phyloP scores from a whole-genome alignment of 1,140 invertebrate species.

The Hormaphis cornu region DNA sequence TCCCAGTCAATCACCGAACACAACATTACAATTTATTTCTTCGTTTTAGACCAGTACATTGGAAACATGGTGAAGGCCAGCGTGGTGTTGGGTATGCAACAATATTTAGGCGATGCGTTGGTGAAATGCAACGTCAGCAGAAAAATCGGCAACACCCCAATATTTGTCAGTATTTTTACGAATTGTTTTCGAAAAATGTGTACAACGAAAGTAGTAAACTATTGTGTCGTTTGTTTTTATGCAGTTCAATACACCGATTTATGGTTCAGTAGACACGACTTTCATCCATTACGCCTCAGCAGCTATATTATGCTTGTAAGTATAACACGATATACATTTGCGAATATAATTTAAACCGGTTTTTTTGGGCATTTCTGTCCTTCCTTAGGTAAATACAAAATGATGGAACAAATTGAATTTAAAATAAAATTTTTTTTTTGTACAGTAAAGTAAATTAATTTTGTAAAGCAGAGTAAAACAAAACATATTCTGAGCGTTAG shows the following conservation, averaged over 20 bases:
- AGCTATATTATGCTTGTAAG: constrained; percentile 84
- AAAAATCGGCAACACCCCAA: constrained; percentile 20
- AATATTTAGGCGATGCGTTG: constrained; percentile 3
- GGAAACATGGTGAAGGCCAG: constrained; percentile 36
- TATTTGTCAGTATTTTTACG: not conserved
- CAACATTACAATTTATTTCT: too few relatives aligned
- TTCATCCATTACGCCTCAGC: constrained; percentile 93
- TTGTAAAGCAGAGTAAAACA: too few relatives aligned
- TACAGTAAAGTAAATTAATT: too few relatives aligned
- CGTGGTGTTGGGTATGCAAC: constrained; percentile 15
- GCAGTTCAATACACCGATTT: constrained; percentile 56
- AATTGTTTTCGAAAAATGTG: not conserved
- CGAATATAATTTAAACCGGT: too few relatives aligned
- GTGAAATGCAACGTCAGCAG: constrained; percentile 10
- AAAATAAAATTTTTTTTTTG: too few relatives aligned
- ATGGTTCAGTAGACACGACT: constrained; percentile 72
- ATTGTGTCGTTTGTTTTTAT: constrained; percentile 17
- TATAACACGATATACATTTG: too few relatives aligned
- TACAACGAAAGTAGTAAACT: not conserved
- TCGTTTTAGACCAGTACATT: constrained; percentile 37
- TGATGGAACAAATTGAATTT: too few relatives aligned
- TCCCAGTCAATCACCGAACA: too few relatives aligned
- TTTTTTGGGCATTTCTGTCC: too few relatives aligned
- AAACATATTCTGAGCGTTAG: too few relatives aligned
- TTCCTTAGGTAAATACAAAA: too few relatives aligned